Base-by-base conservation (phyloP, 2,888 invertebrate species). In the Agriopis aurantiaria region DNA sequence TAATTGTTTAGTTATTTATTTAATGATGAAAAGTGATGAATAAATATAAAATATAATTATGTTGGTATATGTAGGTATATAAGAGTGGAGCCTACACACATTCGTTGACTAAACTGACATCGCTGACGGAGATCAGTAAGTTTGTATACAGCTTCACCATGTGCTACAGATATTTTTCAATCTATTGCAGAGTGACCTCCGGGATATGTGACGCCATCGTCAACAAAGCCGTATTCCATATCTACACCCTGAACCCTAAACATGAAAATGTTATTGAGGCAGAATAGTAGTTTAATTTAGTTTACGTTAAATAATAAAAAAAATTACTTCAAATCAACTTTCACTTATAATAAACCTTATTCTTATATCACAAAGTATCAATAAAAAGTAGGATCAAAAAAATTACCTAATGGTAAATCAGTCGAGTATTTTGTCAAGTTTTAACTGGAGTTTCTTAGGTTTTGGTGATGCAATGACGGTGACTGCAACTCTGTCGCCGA, bases 401-500 rank as follows among this genome's bases (percentile, higher is more conserved):
- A 17, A 46, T 68, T 76, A 78, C 78, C 78, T 59, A 45, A 2
- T 0, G 41, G 43, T 65, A 74, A 67, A 57, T 89, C 79, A 92
- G 78, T 89, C 87, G 43, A 95, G 81, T 71, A 95, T 89, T 68
- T 78, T 86, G 10, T 93, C 88, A 8, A 96, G 85, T 75, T 92
- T 93, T 33, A 96, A 84, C 68, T 94, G 92, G 76, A 97, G 93
- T 73, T 96, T 95, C 74, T 94, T 95, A 10, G 93, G 90, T 69
- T 95, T 87, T 33, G 96, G 96, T 8, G 96, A 86, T 53, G 91
- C 90, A 0, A 95, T 78, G 4, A 97, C 96, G 40, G 95, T 95
- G 2, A 96, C 96, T 56, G 96, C 95, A 0, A 97, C 96, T 51
- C 96, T 93, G 83, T 97, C 96, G 0, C 97, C 97, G 14, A 97